A percentile compares a stretch with the other conserved stretches of the same genome.
phyloP scores from a whole-genome alignment of 2,113 vertebrate genomes.

The Cyanoliseus patagonus region DNA sequence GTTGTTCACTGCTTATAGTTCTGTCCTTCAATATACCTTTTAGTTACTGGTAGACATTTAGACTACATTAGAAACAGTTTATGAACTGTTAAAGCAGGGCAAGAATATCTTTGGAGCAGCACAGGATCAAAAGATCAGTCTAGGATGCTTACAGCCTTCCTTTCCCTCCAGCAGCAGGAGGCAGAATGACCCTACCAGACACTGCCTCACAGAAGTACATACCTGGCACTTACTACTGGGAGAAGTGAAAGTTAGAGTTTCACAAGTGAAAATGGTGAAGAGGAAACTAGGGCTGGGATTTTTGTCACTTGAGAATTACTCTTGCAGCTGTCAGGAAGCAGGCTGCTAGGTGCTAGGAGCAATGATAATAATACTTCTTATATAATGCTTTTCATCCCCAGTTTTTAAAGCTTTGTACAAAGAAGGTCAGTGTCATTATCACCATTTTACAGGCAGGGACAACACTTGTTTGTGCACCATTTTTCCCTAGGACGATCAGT shows the following conservation, averaged over 20 bases:
- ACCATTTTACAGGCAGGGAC: conserved; percentile 5
- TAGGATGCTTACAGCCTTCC: rapidly evolving
- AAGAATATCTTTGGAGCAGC: background rate
- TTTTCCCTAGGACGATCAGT: background rate
- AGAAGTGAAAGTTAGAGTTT: background rate
- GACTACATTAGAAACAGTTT: background rate
- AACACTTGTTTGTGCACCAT: background rate
- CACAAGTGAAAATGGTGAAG: background rate
- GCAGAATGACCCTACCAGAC: background rate
- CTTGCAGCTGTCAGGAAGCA: conserved; percentile 5
- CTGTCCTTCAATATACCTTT: background rate
- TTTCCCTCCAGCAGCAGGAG: background rate
- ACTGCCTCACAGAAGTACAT: background rate
- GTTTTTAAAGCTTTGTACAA: conserved; percentile 20
- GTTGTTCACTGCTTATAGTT: background rate
- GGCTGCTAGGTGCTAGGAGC: conserved; percentile 47
- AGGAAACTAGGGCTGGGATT: background rate
- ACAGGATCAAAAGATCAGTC: background rate
- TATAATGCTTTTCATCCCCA: background rate
- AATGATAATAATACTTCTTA: background rate
- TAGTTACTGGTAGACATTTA: background rate
- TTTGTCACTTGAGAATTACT: conserved; percentile 21
- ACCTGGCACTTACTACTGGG: background rate
- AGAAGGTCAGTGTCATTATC: conserved; percentile 24
- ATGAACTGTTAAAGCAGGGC: background rate